Conservation (phyloP, 2,113 vertebrate species). For the Sylvia atricapilla region DNA sequence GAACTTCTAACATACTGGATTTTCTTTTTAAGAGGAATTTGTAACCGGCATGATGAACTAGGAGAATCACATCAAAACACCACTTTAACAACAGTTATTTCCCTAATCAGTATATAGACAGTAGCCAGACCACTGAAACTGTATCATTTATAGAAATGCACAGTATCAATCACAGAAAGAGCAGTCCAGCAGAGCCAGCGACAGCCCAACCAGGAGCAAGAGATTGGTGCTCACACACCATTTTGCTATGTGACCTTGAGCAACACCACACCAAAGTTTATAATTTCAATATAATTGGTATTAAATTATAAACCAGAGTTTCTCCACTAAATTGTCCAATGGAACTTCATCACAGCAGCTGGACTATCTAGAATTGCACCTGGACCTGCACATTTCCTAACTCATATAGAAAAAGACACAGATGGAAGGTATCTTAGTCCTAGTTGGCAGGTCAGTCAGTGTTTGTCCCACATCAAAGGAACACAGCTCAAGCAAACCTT, state of each 20-base stretch:
- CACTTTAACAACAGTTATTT: neutral
- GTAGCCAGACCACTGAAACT: neutral
- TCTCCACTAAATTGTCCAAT: neutral
- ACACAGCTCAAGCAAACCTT: neutral
- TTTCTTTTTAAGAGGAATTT: neutral
- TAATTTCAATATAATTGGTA: neutral
- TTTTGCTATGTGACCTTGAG: neutral
- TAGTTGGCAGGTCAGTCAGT: neutral
- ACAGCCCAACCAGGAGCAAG: neutral
- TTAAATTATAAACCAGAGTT: neutral
- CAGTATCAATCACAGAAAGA: neutral
- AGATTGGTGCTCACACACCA: neutral
- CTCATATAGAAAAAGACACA: neutral
- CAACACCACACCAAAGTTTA: neutral
- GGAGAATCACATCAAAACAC: neutral
- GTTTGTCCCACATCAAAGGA: neutral
- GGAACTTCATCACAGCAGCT: neutral
- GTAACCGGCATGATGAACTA: neutral
- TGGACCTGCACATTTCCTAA: neutral
- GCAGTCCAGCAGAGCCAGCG: neutral
- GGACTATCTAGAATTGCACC: neutral
- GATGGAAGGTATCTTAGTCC: neutral
- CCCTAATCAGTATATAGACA: neutral
- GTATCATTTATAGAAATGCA: neutral
- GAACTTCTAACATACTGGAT: neutral